These are phyloP conservation scores for Nomada flava DNA, from an alignment of 2,888 invertebrate genomes.

Conservation along the genomic window DNA sequence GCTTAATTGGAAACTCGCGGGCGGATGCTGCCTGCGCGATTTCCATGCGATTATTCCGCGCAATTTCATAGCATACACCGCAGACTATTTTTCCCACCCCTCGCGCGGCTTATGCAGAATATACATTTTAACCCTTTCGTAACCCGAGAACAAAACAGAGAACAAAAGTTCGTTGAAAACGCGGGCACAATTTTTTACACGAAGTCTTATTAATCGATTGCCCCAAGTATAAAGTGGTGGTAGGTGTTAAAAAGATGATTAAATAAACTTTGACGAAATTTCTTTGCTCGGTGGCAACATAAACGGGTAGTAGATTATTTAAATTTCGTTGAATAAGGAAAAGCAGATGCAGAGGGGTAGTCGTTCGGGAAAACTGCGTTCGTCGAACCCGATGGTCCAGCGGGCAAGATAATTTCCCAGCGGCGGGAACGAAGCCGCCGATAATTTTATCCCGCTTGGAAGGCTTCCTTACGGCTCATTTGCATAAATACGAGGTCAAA, in stretches of 20 bases:
- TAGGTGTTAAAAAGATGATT: too few relatives aligned
- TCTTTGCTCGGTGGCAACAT: too few relatives aligned
- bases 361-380: constrained; percentile 15
- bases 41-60: not conserved
- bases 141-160: too few relatives aligned
- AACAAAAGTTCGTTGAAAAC: too few relatives aligned
- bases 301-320: not conserved
- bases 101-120: too few relatives aligned
- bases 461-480: constrained; percentile 48
- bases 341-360: not conserved
- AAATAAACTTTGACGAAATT: too few relatives aligned
- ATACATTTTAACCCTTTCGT: too few relatives aligned
- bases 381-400: constrained; percentile 36
- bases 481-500: constrained; percentile 58
- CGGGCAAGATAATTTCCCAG: constrained; percentile 35
- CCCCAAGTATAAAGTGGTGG: too few relatives aligned
- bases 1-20: constrained; percentile 62
- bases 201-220: too few relatives aligned
- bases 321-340: not conserved
- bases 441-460: constrained; percentile 49
- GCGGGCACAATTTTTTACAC: too few relatives aligned
- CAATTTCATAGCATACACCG: not conserved
- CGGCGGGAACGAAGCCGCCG: constrained; percentile 41
- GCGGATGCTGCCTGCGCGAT: not conserved
- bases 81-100: too few relatives aligned